Conservation (phyloP, 2,113 vertebrate species). For the Bucco capensis region DNA sequence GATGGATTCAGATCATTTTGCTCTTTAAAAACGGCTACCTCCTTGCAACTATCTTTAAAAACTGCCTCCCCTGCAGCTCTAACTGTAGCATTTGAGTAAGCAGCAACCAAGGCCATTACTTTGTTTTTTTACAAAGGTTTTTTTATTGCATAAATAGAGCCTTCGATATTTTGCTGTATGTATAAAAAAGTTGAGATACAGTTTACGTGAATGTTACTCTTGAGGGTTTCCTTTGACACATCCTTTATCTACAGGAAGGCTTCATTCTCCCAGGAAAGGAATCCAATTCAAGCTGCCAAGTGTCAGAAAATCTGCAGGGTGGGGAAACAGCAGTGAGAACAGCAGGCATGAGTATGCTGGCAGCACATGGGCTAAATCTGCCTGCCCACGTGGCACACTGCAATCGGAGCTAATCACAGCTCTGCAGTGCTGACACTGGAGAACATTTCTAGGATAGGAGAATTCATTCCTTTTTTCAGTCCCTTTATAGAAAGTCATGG, state of each 20-base stretch:
- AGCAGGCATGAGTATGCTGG: background rate
- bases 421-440: background rate
- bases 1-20: background rate
- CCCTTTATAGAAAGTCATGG: background rate
- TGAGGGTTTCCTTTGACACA: background rate
- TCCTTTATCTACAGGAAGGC: background rate
- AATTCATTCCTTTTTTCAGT: background rate
- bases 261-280: background rate
- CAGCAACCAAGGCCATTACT: background rate
- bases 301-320: slow-evolving; percentile 27
- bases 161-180: background rate
- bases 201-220: background rate
- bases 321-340: slow-evolving; percentile 17
- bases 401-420: background rate
- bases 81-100: background rate
- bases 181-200: background rate
- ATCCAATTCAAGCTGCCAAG: background rate
- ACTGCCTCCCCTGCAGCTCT: background rate
- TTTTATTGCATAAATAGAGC: slow-evolving; percentile 53
- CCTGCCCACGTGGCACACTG: background rate
- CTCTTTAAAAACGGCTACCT: background rate
- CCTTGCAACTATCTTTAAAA: background rate
- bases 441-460: background rate
- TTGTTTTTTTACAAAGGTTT: background rate
- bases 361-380: background rate